phyloP scores from a whole-genome alignment of 2,888 invertebrate genomes.

The Hetaerina titia region DNA sequence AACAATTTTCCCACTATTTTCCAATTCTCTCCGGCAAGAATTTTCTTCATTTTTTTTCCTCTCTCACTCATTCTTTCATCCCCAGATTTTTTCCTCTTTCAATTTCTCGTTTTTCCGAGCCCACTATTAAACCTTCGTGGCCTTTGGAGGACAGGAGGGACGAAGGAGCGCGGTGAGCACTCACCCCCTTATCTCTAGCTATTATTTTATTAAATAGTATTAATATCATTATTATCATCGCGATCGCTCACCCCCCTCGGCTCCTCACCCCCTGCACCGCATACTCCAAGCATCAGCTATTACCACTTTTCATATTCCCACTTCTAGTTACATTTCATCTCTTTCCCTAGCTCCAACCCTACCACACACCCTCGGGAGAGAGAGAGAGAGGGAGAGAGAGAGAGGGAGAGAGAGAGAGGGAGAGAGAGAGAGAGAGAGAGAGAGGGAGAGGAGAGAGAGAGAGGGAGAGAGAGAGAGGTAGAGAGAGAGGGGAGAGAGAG shows the following conservation, averaged over 20 bases:
- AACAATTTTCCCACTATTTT: neutral
- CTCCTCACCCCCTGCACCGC: neutral
- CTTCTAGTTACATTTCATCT: neutral
- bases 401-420: neutral
- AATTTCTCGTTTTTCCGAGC: neutral
- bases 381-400: neutral
- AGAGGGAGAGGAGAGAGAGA: neutral
- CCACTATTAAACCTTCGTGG: neutral
- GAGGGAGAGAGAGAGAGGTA: too few species aligned
- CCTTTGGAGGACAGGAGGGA: neutral
- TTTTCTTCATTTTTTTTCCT: neutral
- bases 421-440: neutral
- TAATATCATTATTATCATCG: neutral
- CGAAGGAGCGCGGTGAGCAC: neutral
- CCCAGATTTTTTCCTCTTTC: neutral
- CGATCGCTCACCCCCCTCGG: neutral
- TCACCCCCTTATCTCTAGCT: neutral
- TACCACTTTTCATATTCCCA: too few species aligned
- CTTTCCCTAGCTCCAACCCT: neutral
- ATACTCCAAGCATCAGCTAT: neutral
- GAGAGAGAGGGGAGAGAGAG: neutral
- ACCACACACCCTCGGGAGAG: neutral
- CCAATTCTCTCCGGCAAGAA: neutral
- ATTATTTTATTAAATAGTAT: neutral
- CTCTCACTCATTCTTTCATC: neutral